Evolutionary conservation across 2,888 invertebrate genomes (phyloP).

Genomic region (Lithophane socia): DNA sequence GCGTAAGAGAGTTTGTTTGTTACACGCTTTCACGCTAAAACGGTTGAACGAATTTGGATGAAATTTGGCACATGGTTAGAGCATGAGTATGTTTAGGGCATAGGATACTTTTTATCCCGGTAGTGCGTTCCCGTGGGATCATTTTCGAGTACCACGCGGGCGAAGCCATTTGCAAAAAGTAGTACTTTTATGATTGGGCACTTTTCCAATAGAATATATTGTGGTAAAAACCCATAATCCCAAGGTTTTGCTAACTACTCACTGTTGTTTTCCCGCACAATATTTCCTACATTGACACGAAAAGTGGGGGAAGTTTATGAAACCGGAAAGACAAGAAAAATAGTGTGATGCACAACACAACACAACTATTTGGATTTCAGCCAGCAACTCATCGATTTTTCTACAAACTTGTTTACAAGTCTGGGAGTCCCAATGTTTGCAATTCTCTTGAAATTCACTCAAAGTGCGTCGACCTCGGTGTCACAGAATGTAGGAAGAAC

Average conservation of each 20-base stretch:
- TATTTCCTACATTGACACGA: conserved; percentile 10
- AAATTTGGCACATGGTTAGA: too few species aligned
- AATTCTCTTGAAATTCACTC: conserved; percentile 59
- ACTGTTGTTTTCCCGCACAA: neutral
- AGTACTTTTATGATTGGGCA: neutral
- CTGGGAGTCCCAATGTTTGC: conserved; percentile 68
- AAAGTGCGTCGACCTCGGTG: conserved; percentile 68
- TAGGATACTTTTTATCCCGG: too few species aligned
- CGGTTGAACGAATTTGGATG: too few species aligned
- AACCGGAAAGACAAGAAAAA: conserved; percentile 30
- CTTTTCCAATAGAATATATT: conserved; percentile 5
- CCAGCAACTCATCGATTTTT: conserved; percentile 77
- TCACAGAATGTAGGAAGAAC: conserved; percentile 48
- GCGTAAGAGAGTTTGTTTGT: too few species aligned
- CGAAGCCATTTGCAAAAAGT: too few species aligned
- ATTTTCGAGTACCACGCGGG: too few species aligned
- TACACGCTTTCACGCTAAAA: too few species aligned
- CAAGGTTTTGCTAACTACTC: neutral
- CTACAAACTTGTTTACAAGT: conserved; percentile 72
- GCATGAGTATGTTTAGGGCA: too few species aligned
- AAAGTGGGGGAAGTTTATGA: conserved; percentile 24
- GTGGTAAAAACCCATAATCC: neutral
- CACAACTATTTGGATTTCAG: conserved; percentile 72
- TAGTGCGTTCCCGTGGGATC: too few species aligned
- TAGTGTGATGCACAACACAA: conserved; percentile 36